Evolutionary conservation across 2,113 vertebrate species (phyloP), one percentile per base, ranked within the genome.

Genomic region (Leptosomus discolor): DNA sequence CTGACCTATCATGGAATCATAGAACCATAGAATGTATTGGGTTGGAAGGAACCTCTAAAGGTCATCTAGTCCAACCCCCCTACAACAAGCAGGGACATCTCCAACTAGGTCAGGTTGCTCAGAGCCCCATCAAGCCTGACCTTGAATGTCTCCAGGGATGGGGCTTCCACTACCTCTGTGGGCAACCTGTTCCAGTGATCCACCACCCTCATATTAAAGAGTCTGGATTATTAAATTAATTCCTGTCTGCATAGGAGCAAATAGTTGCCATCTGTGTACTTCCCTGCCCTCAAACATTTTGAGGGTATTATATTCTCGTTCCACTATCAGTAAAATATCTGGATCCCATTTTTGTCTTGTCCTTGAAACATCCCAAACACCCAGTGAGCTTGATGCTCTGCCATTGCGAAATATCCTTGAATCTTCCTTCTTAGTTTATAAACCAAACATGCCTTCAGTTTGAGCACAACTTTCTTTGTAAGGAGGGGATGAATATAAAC

Each of bases 381-480:
- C 32, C 0, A 0, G 2, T 3, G 21, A 74, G 18, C 23, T 65
- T 7, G 4, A 24, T 51, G 10, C 8, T 9, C 27, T 64, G 29
- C 3, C 11, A 1, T 4, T 17, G 14, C 0, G 2, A 39, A 45
- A 78, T 21, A 34, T 17, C n/a, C 10, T 15, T 5, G 51, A 36
- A 27, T 37, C 20, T 14, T 43, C 67, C 11, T 15, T 34, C 2
- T 12, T 8, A 37, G 5, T 30, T 86, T 41, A 15, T 18, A 21
- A 82, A 51, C 2, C 5, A 37, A 71, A 11, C 4, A 16, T 2
- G 8, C 7, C 46, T 41, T 46, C 48, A 30, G 26, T 19, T 27
- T 68, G 27, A 46, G 9, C 9, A 37, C 27, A 56, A 10, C 4
- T 11, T 24, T 73, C 30, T 57, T 46, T 29, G 24, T 68, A 41